These are phyloP conservation scores for Hyla sarda DNA, from an alignment of 2,113 vertebrate species.

Conservation along the genomic window DNA sequence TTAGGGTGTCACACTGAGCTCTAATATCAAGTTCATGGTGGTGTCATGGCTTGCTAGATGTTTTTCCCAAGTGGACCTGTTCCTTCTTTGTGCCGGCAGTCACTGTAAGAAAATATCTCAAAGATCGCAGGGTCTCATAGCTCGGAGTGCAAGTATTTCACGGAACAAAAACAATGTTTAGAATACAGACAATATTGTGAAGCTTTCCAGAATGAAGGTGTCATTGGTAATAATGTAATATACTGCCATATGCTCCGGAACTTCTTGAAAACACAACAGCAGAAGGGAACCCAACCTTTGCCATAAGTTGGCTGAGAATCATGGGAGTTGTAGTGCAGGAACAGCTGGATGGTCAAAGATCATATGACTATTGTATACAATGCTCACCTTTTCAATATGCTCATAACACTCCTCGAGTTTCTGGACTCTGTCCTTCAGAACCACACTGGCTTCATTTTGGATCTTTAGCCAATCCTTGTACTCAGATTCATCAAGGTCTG, in stretches of 20 bases:
- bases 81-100: neutral
- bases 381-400: slow-evolving; percentile 90
- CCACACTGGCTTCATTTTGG: slow-evolving; percentile 83
- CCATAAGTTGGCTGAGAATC: neutral
- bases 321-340: slow-evolving; percentile 38
- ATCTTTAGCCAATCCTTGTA: slow-evolving; percentile 89
- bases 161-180: slow-evolving; percentile 25
- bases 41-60: slow-evolving; percentile 35
- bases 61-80: slow-evolving; percentile 15
- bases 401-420: slow-evolving; percentile 95
- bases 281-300: slow-evolving; percentile 8
- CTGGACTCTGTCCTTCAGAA: slow-evolving; percentile 87
- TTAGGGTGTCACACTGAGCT: slow-evolving; percentile 28
- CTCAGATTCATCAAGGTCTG: slow-evolving; percentile 85
- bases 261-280: neutral
- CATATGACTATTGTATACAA: neutral
- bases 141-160: slow-evolving; percentile 28
- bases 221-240: slow-evolving; percentile 6
- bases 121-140: slow-evolving; percentile 19
- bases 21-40: slow-evolving; percentile 46
- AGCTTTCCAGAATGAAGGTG: neutral
- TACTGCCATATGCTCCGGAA: neutral
- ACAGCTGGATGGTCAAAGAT: slow-evolving; percentile 30
- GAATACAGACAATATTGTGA: slow-evolving; percentile 23
- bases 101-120: slow-evolving; percentile 42